phyloP scores from a whole-genome alignment of 2,888 invertebrate species.

The Aleiodes leptofemur region DNA sequence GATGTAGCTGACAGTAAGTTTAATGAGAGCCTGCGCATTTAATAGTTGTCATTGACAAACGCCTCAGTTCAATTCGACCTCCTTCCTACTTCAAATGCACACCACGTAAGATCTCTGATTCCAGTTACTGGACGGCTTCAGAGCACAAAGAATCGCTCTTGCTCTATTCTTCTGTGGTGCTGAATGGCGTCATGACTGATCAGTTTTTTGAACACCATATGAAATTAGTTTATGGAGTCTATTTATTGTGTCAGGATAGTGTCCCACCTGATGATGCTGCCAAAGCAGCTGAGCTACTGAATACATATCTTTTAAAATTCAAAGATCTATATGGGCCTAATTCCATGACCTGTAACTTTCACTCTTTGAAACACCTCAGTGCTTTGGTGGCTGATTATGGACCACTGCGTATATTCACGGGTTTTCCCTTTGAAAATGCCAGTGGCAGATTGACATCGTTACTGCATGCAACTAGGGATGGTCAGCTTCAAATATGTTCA shows the following conservation, averaged over 20 bases:
- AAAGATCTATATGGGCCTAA: neutral
- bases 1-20: too few relatives aligned
- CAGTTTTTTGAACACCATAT: conserved; percentile 54
- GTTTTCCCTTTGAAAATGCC: conserved; percentile 4
- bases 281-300: neutral
- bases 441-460: neutral
- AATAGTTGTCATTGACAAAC: neutral
- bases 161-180: conserved; percentile 53
- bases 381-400: neutral
- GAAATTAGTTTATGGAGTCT: conserved; percentile 52
- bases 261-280: conserved; percentile 36
- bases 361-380: neutral
- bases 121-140: conserved; percentile 54
- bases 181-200: conserved; percentile 51
- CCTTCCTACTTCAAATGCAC: conserved; percentile 49
- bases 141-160: conserved; percentile 56
- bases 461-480: too few relatives aligned
- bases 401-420: neutral
- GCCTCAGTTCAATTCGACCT: conserved; percentile 41
- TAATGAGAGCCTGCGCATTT: too few relatives aligned
- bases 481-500: too few relatives aligned
- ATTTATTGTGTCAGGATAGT: conserved; percentile 47
- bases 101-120: conserved; percentile 49
- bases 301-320: neutral
- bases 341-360: neutral